A percentile compares a stretch with the other conserved stretches of the same genome.
These are phyloP conservation scores for Volucella inanis DNA, from an alignment of 2,888 invertebrate species.

Conservation along the genomic window DNA sequence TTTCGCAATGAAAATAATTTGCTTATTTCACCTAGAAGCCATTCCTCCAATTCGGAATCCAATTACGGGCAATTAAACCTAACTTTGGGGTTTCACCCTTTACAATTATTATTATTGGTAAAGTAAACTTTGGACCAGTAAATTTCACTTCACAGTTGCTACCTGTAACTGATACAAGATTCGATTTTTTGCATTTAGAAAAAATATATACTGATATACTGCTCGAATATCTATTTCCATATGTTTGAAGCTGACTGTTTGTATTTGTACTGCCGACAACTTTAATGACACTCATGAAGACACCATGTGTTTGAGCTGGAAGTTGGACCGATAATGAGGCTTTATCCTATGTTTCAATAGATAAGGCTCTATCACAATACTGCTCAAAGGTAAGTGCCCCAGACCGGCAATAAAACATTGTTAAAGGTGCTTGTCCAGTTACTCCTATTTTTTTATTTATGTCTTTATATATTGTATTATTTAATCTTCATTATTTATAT, in stretches of 20 bases:
- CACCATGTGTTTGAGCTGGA: not conserved
- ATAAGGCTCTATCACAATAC: slow-evolving; percentile 8
- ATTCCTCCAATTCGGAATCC: too few relatives aligned
- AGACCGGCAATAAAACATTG: slow-evolving; percentile 10
- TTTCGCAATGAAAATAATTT: too few relatives aligned
- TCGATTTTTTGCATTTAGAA: slow-evolving; percentile 5
- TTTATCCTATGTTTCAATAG: slow-evolving; percentile 9
- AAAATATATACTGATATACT: too few relatives aligned
- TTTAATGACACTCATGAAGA: slow-evolving; percentile 5
- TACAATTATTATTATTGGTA: slow-evolving; percentile 13
- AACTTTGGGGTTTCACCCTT: not conserved
- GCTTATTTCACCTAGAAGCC: too few relatives aligned
- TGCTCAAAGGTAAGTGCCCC: not conserved
- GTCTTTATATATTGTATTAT: too few relatives aligned
- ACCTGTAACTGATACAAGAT: slow-evolving; percentile 20
- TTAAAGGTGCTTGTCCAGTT: not conserved
- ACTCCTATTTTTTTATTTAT: not conserved
- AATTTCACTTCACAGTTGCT: slow-evolving; percentile 8
- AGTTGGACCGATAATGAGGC: slow-evolving; percentile 6
- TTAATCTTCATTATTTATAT: too few relatives aligned
- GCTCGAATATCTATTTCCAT: slow-evolving; percentile 16
- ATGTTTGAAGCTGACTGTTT: slow-evolving; percentile 5
- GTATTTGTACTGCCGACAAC: slow-evolving; percentile 5
- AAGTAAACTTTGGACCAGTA: not conserved
- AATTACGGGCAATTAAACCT: too few relatives aligned